These are phyloP conservation scores for Leptopilina drosophilae DNA, from an alignment of 2,888 invertebrate genomes.

Conservation along the genomic window DNA sequence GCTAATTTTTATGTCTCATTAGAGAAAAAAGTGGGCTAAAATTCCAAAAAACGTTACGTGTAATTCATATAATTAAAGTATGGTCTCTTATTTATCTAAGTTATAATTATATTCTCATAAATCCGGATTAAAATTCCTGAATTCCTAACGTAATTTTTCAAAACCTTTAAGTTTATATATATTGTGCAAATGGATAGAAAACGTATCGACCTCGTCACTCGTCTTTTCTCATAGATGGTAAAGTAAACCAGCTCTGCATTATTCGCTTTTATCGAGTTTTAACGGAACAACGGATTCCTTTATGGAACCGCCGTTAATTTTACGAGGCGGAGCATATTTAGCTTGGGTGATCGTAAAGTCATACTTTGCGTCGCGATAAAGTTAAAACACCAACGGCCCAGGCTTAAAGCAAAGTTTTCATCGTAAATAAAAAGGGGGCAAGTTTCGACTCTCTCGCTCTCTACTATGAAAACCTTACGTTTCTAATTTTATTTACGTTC, in stretches of 20 bases:
- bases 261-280: conserved; percentile 65
- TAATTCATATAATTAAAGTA: no score
- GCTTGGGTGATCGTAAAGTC: conserved; percentile 71
- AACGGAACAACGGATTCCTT: conserved; percentile 71
- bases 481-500: neutral
- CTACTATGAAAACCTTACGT: conserved; percentile 1
- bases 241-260: conserved; percentile 42
- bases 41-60: no score
- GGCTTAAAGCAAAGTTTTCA: conserved; percentile 69
- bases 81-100: no score
- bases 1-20: no score
- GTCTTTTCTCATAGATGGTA: conserved; percentile 15
- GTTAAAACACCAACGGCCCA: conserved; percentile 68
- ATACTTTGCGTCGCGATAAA: conserved; percentile 72
- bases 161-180: neutral
- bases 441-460: conserved; percentile 46
- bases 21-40: no score
- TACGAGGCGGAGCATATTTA: conserved; percentile 72
- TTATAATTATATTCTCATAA: no score
- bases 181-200: neutral
- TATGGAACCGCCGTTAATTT: conserved; percentile 75
- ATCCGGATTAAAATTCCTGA: neutral
- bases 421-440: conserved; percentile 66
- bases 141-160: no score
- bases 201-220: conserved; percentile 1